Percentiles rank a stretch among this genome's conserved stretches.
phyloP scores from a whole-genome alignment of 2,888 invertebrate species.

The Agelastica alni region DNA sequence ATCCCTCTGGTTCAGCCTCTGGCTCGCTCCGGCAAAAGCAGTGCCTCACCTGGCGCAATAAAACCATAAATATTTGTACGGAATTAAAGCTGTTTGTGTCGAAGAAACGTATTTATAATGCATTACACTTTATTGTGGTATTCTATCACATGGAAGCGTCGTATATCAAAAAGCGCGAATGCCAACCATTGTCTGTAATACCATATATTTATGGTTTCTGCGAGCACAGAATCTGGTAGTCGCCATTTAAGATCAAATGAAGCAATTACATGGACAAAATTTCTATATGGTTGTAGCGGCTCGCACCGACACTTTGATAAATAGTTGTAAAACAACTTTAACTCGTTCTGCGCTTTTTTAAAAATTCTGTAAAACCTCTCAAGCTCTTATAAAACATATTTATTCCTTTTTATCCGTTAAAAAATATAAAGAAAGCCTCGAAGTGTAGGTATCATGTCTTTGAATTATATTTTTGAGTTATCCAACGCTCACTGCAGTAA shows the following conservation, averaged over 20 bases:
- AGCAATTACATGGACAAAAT: slow-evolving; percentile 29
- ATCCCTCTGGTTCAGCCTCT: slow-evolving; percentile 13
- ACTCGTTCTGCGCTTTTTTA: not conserved
- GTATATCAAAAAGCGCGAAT: slow-evolving; percentile 36
- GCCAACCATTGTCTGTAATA: slow-evolving; percentile 28
- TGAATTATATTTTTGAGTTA: too few relatives aligned
- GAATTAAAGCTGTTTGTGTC: slow-evolving; percentile 54
- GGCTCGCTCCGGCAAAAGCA: slow-evolving; percentile 40
- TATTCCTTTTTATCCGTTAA: too few relatives aligned
- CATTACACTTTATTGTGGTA: slow-evolving; percentile 46
- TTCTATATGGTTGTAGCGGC: slow-evolving; percentile 15
- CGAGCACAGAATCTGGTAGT: slow-evolving; percentile 29
- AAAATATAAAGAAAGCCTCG: too few relatives aligned
- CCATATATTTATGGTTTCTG: slow-evolving; percentile 31
- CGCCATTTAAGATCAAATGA: slow-evolving; percentile 28
- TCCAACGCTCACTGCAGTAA: too few relatives aligned
- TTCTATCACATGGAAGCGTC: slow-evolving; percentile 39
- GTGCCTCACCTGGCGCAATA: slow-evolving; percentile 55
- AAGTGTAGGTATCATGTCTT: too few relatives aligned
- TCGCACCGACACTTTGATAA: slow-evolving; percentile 17
- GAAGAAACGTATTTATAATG: slow-evolving; percentile 40
- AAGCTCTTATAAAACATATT: too few relatives aligned
- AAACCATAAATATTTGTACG: slow-evolving; percentile 57
- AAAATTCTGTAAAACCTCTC: not conserved
- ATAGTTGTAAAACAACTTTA: slow-evolving; percentile 10